Evolutionary conservation across 2,888 invertebrate genomes (phyloP).

Genomic region (Rotaria sp.): DNA sequence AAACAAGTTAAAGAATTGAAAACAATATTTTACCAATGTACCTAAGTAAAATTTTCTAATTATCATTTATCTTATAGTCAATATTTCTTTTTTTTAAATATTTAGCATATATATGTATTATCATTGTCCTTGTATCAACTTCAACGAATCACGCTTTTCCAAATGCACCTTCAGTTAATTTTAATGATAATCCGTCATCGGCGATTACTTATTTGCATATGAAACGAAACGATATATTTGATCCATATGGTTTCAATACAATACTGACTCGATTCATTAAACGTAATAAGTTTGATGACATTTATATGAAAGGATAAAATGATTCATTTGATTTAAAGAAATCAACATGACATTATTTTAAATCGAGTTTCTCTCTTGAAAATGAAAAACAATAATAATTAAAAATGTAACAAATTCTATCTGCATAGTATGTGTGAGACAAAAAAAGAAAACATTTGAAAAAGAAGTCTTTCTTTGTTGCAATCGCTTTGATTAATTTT

Average conservation of each 20-base stretch:
- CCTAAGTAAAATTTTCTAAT: background rate
- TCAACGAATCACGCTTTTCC: background rate
- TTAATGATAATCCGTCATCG: background rate
- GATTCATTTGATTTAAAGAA: background rate
- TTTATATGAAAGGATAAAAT: background rate
- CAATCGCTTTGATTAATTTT: too few relatives aligned
- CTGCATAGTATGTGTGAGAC: too few relatives aligned
- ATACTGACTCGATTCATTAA: background rate
- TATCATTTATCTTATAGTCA: background rate
- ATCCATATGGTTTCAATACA: background rate
- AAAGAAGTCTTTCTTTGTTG: too few relatives aligned
- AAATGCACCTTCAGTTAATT: background rate
- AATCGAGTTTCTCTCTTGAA: background rate
- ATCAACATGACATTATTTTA: background rate
- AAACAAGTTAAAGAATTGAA: background rate
- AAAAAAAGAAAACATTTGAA: too few relatives aligned
- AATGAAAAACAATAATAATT: too few relatives aligned
- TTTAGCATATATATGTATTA: background rate
- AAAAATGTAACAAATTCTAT: too few relatives aligned
- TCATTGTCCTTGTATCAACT: background rate
- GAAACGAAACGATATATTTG: background rate
- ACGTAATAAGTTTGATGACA: background rate
- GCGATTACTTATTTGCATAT: background rate
- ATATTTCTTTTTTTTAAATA: background rate
- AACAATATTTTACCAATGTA: background rate